Base-by-base conservation (phyloP, 2,888 invertebrate species). In the Nomada hirtipes region DNA sequence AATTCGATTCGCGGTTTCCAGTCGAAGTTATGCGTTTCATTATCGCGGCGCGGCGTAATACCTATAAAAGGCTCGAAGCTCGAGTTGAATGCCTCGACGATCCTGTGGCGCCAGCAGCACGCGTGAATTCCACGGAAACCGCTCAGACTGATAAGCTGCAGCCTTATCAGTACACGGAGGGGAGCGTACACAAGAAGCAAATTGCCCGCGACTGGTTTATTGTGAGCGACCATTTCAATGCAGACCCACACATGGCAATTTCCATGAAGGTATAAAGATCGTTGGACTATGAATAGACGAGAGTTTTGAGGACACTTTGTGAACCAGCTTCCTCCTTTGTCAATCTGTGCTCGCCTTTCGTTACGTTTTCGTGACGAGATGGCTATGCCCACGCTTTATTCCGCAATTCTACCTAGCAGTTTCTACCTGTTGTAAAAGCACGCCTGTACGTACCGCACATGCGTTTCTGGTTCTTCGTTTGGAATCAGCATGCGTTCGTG, bases 181-280 rank as follows among this genome's bases (percentile, higher is more conserved):
- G 42, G 42, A 36, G 57, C 61, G 59, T 70, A 77, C 73, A 57
- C 76, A 77, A 74, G 76, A 83, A 74, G 76, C 76, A 77, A 81
- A 83, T 81, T 83, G 76, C 82, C 52, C 50, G 29, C 52, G 83
- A 82, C 71, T 76, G 72, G 82, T 67, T 74, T 69, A 61, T 60
- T 52, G 71, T 23, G 13, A 29, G 63, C 60, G 53, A 82, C 52
- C 47, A 69, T 76, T 68, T 75, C 75, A 67, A 63, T 60, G 60
- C 57, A 65, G 61, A 67, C 65, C 70, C 55, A 57, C 64, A 42
- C 74, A 26, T 18, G 57, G 26, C 3, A n/a, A 18, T 29, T 23
- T 53, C 42, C 71, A 65, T 42, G 47, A 64, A 44, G 53, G 69
- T 60, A 72, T 63, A 79, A 82, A 67, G 73, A 74, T 74, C 55